Evolutionary conservation across 2,113 vertebrate genomes (phyloP).

Genomic region (Dicaeum eximium): DNA sequence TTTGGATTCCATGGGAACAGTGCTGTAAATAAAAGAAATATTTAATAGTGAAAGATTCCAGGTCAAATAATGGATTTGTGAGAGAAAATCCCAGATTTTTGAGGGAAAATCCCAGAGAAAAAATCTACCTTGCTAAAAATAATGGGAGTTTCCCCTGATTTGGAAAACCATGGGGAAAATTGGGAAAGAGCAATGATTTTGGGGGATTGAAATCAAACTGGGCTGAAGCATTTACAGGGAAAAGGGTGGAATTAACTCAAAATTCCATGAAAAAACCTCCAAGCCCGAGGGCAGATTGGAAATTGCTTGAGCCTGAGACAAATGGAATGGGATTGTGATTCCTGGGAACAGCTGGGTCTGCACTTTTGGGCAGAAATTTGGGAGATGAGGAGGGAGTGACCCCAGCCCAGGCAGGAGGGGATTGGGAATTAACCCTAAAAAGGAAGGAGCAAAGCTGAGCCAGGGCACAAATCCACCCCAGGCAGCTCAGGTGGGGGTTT

Average conservation of each 20-base stretch:
- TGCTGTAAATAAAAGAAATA: background rate
- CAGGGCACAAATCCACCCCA: background rate
- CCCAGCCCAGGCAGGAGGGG: background rate
- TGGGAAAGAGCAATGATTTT: rapidly evolving
- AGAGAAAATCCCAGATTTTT: background rate
- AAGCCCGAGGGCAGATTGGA: rapidly evolving
- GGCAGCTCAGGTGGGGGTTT: background rate
- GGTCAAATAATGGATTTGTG: rapidly evolving
- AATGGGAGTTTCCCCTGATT: rapidly evolving
- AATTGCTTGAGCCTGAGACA: rapidly evolving
- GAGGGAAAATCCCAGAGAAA: background rate
- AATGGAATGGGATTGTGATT: background rate
- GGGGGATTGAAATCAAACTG: background rate
- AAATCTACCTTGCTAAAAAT: rapidly evolving
- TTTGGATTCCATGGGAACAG: rapidly evolving
- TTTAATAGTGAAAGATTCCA: rapidly evolving
- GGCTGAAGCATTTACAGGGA: background rate
- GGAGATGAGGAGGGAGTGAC: background rate
- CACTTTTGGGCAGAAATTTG: background rate
- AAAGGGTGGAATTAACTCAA: background rate
- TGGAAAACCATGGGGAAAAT: rapidly evolving
- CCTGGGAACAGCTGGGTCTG: background rate
- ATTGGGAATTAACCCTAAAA: background rate
- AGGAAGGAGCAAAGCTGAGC: background rate
- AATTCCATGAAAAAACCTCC: background rate